A percentile compares a stretch with the other conserved stretches of the same genome.
These are phyloP conservation scores for Orius laevigatus DNA, from an alignment of 1,140 invertebrate genomes.

Conservation along the genomic window DNA sequence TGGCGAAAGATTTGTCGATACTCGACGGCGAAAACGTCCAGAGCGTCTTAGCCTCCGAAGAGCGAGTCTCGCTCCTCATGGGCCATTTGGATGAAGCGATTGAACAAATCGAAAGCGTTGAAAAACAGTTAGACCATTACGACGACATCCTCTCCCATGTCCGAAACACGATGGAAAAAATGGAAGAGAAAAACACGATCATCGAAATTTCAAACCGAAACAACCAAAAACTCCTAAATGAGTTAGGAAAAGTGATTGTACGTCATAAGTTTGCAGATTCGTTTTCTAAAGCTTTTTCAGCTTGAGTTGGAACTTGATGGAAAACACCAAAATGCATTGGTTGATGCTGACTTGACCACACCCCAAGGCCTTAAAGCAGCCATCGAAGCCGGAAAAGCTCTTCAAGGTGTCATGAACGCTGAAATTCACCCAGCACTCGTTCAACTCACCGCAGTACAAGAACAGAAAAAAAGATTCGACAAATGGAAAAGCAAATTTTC, in stretches of 20 bases:
- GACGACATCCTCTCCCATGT: conserved; percentile 67
- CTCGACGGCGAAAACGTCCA: conserved; percentile 77
- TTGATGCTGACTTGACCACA: conserved; percentile 53
- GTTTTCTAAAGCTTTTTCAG: conserved; percentile 25
- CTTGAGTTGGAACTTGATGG: conserved; percentile 56
- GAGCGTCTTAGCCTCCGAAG: conserved; percentile 66
- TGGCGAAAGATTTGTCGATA: conserved; percentile 62
- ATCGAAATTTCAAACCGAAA: conserved; percentile 77
- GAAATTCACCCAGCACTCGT: conserved; percentile 44
- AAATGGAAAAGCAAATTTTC: conserved; percentile 75
- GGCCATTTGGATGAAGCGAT: conserved; percentile 65
- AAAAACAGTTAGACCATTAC: conserved; percentile 53
- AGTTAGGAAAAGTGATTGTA: conserved; percentile 68
- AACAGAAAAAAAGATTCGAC: conserved; percentile 71
- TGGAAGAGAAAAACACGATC: conserved; percentile 81
- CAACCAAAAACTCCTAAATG: conserved; percentile 57
- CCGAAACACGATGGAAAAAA: conserved; percentile 69
- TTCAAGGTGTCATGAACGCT: conserved; percentile 61
- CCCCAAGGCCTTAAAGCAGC: conserved; percentile 57
- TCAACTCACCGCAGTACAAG: conserved; percentile 65
- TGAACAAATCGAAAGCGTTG: conserved; percentile 56
- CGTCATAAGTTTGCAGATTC: conserved; percentile 25
- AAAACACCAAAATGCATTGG: conserved; percentile 48
- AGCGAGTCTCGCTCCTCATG: conserved; percentile 72
- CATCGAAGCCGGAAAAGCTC: conserved; percentile 57